Evolutionary conservation across 2,113 vertebrate genomes (phyloP).

Genomic region (Silurus asotus): DNA sequence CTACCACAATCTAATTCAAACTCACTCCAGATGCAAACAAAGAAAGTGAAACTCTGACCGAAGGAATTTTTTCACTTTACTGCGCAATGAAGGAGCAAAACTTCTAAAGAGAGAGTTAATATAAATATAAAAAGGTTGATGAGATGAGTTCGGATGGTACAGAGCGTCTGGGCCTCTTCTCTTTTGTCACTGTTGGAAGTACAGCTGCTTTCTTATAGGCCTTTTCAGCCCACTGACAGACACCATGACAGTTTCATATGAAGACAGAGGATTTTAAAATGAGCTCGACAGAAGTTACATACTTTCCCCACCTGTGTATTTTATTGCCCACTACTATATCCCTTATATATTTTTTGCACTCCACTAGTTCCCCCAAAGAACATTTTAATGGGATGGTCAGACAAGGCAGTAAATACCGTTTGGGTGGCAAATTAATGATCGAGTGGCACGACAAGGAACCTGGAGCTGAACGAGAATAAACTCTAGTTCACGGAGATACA

Average conservation of each 20-base stretch:
- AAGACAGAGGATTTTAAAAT: constrained; percentile 59
- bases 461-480: background rate
- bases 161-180: constrained; percentile 60
- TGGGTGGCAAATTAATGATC: constrained; percentile 15
- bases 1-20: too few relatives aligned
- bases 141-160: constrained; percentile 54
- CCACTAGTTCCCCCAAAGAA: background rate
- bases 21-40: background rate
- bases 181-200: constrained; percentile 60
- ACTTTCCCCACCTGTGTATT: constrained; percentile 41
- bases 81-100: constrained; percentile 54
- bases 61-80: constrained; percentile 52
- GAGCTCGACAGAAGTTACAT: constrained; percentile 42
- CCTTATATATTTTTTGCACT: constrained; percentile 23
- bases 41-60: constrained; percentile 41
- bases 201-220: constrained; percentile 66
- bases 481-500: background rate
- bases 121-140: constrained; percentile 58
- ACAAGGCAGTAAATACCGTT: constrained; percentile 13
- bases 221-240: constrained; percentile 56
- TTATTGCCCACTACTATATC: constrained; percentile 42
- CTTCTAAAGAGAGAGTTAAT: constrained; percentile 61
- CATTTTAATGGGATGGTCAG: background rate
- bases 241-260: constrained; percentile 68
- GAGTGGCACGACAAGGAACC: background rate